A percentile compares a stretch with the other conserved stretches of the same genome.
Conservation (phyloP, 2,888 invertebrate genomes). For the Timema cristinae region DNA sequence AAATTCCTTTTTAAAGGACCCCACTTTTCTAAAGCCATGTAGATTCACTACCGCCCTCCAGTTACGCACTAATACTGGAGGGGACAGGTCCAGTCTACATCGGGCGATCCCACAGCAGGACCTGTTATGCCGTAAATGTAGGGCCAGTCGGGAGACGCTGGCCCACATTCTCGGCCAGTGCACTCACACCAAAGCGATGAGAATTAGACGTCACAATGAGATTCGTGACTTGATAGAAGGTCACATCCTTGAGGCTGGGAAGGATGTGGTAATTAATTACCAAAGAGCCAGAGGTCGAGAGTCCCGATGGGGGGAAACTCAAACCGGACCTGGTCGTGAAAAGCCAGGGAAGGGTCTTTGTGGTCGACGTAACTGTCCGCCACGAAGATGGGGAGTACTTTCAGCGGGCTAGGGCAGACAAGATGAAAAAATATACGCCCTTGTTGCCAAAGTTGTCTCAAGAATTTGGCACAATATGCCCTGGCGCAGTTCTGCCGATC, state of each 20-base stretch:
- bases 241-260: too few species aligned
- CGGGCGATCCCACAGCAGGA: background rate
- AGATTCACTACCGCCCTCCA: conserved; percentile 36
- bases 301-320: conserved; percentile 24
- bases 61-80: conserved; percentile 37
- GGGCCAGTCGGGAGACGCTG: conserved; percentile 36
- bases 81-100: conserved; percentile 23
- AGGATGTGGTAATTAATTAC: too few species aligned
- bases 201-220: conserved; percentile 12
- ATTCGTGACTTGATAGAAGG: too few species aligned
- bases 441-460: too few species aligned
- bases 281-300: background rate
- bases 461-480: too few species aligned
- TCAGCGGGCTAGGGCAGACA: conserved; percentile 28
- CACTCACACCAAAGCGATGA: background rate
- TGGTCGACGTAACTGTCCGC: too few species aligned
- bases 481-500: conserved; percentile 36
- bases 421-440: conserved; percentile 35
- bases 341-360: too few species aligned
- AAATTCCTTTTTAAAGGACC: conserved; percentile 28
- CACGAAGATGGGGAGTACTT: too few species aligned
- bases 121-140: conserved; percentile 32
- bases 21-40: conserved; percentile 37
- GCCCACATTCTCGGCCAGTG: conserved; percentile 37
- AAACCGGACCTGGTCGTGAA: too few species aligned